Evolutionary conservation across 2,113 vertebrate species (phyloP).

Genomic region (Psilopsiagon aymara): DNA sequence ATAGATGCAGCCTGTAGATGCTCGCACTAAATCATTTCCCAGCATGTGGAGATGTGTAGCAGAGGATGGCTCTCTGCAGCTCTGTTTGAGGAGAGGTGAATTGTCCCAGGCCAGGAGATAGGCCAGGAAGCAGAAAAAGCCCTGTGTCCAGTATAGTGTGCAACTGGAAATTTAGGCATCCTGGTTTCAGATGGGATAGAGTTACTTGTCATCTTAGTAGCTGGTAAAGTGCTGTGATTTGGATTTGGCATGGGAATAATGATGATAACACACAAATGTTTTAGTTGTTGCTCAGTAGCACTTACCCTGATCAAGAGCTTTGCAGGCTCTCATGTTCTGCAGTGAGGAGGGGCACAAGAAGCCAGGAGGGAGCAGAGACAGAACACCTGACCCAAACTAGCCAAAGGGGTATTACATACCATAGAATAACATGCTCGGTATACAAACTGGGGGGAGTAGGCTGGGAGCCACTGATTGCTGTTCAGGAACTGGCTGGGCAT

Average conservation of each 20-base stretch:
- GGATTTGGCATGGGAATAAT: not conserved
- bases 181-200: not conserved
- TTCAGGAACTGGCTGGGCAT: not conserved
- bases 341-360: not conserved
- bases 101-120: not conserved
- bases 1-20: not conserved
- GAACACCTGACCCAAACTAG: not conserved
- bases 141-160: fast-evolving
- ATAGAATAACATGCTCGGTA: not conserved
- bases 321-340: not conserved
- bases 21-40: not conserved
- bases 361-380: not conserved
- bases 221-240: not conserved
- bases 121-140: not conserved
- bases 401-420: not conserved
- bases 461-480: not conserved
- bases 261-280: not conserved
- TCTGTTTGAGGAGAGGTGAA: fast-evolving
- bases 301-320: not conserved
- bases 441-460: not conserved
- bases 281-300: not conserved
- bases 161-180: not conserved
- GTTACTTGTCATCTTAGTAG: not conserved
- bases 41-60: not conserved
- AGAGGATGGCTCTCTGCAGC: not conserved